Percentiles rank a stretch among this genome's conserved stretches.
These are phyloP conservation scores for Willowsia nigromaculata DNA, from an alignment of 2,888 invertebrate genomes.

Conservation along the genomic window DNA sequence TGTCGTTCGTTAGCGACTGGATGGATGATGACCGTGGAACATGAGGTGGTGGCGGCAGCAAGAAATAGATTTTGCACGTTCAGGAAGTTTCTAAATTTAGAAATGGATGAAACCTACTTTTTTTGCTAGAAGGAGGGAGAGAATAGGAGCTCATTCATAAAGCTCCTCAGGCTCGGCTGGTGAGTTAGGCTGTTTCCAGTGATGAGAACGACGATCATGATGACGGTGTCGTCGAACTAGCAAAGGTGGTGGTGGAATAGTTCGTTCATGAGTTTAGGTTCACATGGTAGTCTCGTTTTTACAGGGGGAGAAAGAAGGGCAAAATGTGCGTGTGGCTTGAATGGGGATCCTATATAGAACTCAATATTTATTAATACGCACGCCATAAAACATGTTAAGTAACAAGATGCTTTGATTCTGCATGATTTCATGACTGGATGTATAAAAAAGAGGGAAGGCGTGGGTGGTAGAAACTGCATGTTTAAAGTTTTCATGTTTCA, in stretches of 20 bases:
- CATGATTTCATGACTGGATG: not conserved
- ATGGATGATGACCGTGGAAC: not conserved
- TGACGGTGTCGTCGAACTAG: slow-evolving; percentile 34
- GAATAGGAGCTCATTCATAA: slow-evolving; percentile 58
- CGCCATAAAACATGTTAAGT: not conserved
- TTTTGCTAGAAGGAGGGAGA: not conserved
- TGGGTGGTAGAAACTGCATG: not conserved
- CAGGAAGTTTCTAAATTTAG: slow-evolving; percentile 63
- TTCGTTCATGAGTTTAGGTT: slow-evolving; percentile 52
- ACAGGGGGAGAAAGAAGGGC: not conserved
- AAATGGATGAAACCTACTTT: slow-evolving; percentile 67
- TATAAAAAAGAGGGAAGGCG: not conserved
- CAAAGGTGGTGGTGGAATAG: not conserved
- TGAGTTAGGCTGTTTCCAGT: slow-evolving; percentile 18
- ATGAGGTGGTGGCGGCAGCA: not conserved
- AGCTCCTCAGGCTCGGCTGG: slow-evolving; percentile 42
- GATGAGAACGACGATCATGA: not conserved
- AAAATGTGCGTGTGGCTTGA: slow-evolving; percentile 45
- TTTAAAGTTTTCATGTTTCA: no score
- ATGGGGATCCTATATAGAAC: slow-evolving; percentile 26
- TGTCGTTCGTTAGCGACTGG: slow-evolving; percentile 8
- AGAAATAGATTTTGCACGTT: slow-evolving; percentile 49
- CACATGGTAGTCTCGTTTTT: slow-evolving; percentile 4
- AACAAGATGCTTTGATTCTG: not conserved
- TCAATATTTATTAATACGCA: slow-evolving; percentile 20